These are phyloP conservation scores for Drosophila seguyi DNA, from an alignment of 1,140 invertebrate species.

Conservation along the genomic window DNA sequence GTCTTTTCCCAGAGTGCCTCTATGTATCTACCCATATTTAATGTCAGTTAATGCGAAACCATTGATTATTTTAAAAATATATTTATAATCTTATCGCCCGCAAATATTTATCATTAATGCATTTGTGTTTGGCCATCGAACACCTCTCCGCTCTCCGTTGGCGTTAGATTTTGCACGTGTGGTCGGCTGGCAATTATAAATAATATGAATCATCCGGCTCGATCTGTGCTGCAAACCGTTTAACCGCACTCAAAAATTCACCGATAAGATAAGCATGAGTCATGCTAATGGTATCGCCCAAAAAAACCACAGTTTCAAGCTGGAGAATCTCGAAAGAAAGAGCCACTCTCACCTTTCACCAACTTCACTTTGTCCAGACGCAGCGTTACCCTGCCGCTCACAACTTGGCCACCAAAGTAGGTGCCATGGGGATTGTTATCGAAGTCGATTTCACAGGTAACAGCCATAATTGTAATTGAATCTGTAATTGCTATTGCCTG, in stretches of 20 bases:
- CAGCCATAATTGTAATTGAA: slow-evolving; percentile 58
- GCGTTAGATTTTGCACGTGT: slow-evolving; percentile 39
- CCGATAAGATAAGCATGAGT: slow-evolving; percentile 55
- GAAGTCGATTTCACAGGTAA: slow-evolving; percentile 81
- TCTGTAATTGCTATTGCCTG: slow-evolving; percentile 10
- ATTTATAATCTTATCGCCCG: slow-evolving; percentile 42
- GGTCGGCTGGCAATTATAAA: slow-evolving; percentile 27
- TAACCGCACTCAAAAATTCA: slow-evolving; percentile 26
- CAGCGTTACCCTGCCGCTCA: slow-evolving; percentile 85
- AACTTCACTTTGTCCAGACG: slow-evolving; percentile 85
- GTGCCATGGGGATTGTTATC: slow-evolving; percentile 85
- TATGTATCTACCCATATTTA: slow-evolving; percentile 2
- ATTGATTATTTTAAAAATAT: slow-evolving; percentile 60
- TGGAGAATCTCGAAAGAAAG: neutral
- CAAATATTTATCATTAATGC: slow-evolving; percentile 34
- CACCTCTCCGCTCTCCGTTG: slow-evolving; percentile 4
- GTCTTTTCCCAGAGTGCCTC: neutral
- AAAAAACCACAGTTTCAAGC: neutral
- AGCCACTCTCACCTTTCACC: slow-evolving; percentile 76
- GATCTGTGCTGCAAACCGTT: slow-evolving; percentile 34
- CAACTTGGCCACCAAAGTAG: slow-evolving; percentile 86
- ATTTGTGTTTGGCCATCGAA: slow-evolving; percentile 19
- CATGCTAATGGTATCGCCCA: slow-evolving; percentile 18
- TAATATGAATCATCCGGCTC: slow-evolving; percentile 40
- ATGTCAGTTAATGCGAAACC: slow-evolving; percentile 33